Base-by-base conservation (phyloP, 2,797 vertebrate species). In the Chelidonichthys spinosus region DNA sequence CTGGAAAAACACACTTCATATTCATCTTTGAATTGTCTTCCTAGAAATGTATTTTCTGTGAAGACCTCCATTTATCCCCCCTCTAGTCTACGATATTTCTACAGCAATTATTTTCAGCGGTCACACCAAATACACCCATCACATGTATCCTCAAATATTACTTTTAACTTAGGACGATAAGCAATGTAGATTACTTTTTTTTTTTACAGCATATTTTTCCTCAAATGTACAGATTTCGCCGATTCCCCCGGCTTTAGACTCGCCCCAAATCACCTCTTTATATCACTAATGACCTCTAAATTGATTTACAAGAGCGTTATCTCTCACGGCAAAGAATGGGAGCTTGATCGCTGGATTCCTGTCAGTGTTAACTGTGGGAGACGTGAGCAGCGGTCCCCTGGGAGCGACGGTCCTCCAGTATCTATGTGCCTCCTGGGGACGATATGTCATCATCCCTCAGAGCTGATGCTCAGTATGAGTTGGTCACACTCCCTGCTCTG, bases 271-370 rank as follows among this genome's bases (percentile, higher is more conserved):
- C 67, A 78, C 70, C 81, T 79, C 65, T 83, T 64, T 56, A 82
- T 63, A 65, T 72, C 78, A 61, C 74, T 84, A 88, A 87, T 74
- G 84, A 76, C 82, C 75, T 86, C 79, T 54, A 84, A 86, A 91
- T 88, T 81, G 84, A 90, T 92, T 87, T 87, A 85, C 69, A 84
- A 47, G 66, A 68, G 59, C 37, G 52, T 76, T 44, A 79, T 70
- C 76, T 76, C 43, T 49, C 35, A 59, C 76, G 72, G 67, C 63
- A 73, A 77, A 69, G 64, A 81, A 91, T 10, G 18, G 42, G 66
- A 76, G 69, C 75, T 82, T 79, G 76, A 90, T 82, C 67, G 84
- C 36, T 52, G 61, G 53, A 76, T 76, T 68, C 53, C 59, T 83
- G 77, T 81, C 83, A 79, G 59, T 47, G 69, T 62, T 79, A 82